These are phyloP conservation scores for Acropternis orthonyx DNA, from an alignment of 2,797 vertebrate genomes.

Conservation along the genomic window DNA sequence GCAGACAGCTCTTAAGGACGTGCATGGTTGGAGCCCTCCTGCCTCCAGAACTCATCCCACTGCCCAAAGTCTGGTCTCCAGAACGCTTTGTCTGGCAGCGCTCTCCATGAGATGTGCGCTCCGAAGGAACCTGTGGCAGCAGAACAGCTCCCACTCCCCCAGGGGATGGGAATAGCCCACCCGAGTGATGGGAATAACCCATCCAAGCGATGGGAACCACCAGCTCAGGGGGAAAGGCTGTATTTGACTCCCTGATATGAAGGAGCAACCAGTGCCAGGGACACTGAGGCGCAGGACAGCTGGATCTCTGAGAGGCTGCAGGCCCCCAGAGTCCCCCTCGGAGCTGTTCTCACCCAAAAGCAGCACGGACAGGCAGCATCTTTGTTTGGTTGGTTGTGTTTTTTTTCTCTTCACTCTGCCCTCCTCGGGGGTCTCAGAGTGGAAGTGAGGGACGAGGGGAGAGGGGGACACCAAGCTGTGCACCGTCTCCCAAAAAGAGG, in stretches of 20 bases:
- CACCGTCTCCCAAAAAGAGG: neutral
- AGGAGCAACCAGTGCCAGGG: neutral
- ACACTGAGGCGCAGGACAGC: neutral
- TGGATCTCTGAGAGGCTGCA: neutral
- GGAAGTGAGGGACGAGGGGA: neutral
- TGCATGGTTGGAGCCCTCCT: neutral
- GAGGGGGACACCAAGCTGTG: neutral
- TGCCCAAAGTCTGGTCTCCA: fast-evolving
- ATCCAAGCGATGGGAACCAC: neutral
- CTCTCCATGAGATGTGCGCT: neutral
- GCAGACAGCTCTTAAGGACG: neutral
- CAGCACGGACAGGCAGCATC: neutral
- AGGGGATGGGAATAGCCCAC: neutral
- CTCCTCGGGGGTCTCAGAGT: neutral
- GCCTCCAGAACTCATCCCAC: neutral
- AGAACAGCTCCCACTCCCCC: neutral
- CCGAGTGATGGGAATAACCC: neutral
- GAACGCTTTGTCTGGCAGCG: fast-evolving
- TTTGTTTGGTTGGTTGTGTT: no score
- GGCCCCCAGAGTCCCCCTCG: neutral
- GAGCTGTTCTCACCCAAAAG: neutral
- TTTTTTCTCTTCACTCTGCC: neutral
- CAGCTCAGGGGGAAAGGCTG: neutral
- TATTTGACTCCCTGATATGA: neutral
- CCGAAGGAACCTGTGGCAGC: neutral